Conservation (phyloP, 2,888 invertebrate species). For the Tortrix viridana region DNA sequence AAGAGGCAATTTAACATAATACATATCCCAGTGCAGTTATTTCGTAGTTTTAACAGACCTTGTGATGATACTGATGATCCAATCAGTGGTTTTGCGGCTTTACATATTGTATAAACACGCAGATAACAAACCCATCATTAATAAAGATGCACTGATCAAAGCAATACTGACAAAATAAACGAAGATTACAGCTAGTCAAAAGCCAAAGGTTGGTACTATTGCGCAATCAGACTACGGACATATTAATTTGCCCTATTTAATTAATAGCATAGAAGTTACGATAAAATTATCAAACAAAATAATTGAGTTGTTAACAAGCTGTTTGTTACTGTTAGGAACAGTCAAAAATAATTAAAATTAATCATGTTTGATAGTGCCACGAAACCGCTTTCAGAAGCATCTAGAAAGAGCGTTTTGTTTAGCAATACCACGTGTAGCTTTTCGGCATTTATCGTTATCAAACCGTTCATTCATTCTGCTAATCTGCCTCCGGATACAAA, state of each 20-base stretch:
- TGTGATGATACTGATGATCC: too few relatives aligned
- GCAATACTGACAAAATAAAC: not conserved
- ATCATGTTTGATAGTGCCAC: not conserved
- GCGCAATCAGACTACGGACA: not conserved
- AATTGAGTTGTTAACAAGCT: conserved; percentile 18
- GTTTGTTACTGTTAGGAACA: not conserved
- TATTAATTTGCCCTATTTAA: conserved; percentile 17
- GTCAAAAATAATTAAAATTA: conserved; percentile 13
- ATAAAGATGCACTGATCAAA: not conserved
- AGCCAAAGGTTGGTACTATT: conserved; percentile 22
- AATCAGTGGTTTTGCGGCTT: too few relatives aligned
- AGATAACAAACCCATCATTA: too few relatives aligned
- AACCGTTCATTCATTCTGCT: conserved; percentile 64
- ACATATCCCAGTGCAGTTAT: too few relatives aligned
- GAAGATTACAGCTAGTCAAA: not conserved
- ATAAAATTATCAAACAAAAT: conserved; percentile 17
- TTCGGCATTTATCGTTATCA: conserved; percentile 46
- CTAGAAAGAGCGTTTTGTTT: not conserved
- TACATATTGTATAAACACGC: too few relatives aligned
- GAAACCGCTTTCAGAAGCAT: not conserved
- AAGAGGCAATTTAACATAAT: too few relatives aligned
- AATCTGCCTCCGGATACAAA: conserved; percentile 58
- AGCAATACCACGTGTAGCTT: not conserved
- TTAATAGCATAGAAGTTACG: conserved; percentile 12
- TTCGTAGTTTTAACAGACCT: too few relatives aligned